Evolutionary conservation across 2,888 invertebrate species (phyloP).

Genomic region (Amorpha juglandis): DNA sequence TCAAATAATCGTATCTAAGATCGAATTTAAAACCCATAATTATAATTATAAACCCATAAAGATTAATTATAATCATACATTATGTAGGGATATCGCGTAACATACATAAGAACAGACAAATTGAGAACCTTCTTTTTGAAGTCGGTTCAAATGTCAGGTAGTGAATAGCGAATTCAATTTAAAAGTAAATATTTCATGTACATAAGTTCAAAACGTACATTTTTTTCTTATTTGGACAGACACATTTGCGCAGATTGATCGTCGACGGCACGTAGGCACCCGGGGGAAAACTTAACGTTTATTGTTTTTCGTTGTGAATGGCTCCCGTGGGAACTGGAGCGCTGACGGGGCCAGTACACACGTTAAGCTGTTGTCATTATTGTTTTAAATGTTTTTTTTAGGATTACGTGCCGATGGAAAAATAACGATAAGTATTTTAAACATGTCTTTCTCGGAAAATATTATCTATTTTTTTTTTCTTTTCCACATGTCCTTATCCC

Average conservation of each 20-base stretch:
- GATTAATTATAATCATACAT: too few species aligned
- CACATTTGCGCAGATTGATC: constrained; percentile 24
- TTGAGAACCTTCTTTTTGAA: too few species aligned
- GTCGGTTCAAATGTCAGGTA: too few species aligned
- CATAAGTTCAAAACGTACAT: constrained; percentile 9
- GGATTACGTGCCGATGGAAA: background rate
- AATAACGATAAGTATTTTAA: background rate
- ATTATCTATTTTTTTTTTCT: too few species aligned
- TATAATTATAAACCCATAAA: too few species aligned
- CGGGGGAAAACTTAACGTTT: constrained; percentile 45
- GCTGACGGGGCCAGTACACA: constrained; percentile 9
- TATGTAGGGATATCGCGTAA: too few species aligned
- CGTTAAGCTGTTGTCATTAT: constrained; percentile 11
- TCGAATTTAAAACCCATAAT: too few species aligned
- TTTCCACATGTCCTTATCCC: too few species aligned
- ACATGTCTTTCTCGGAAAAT: too few species aligned
- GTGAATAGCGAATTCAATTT: too few species aligned
- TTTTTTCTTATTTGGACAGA: constrained; percentile 24
- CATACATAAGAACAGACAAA: too few species aligned
- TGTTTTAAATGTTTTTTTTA: constrained; percentile 12
- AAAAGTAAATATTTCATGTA: constrained; percentile 8
- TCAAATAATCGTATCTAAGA: too few species aligned
- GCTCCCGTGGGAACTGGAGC: constrained; percentile 33
- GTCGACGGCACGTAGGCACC: constrained; percentile 35
- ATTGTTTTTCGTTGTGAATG: constrained; percentile 50